phyloP scores from a whole-genome alignment of 2,113 vertebrate species.

The Tachycineta bicolor region DNA sequence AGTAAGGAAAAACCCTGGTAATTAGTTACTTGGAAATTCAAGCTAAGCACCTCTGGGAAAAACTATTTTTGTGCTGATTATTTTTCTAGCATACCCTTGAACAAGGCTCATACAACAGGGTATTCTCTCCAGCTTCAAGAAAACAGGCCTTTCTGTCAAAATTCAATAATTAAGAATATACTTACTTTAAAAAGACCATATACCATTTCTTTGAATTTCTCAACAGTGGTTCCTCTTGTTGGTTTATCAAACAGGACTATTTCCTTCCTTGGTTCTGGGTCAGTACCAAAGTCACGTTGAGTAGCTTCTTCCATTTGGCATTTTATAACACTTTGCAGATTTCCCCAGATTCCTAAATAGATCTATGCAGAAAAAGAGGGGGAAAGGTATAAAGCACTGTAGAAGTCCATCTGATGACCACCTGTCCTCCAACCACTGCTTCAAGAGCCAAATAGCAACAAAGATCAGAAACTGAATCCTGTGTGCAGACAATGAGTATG shows the following conservation, averaged over 20 bases:
- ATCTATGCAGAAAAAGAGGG: constrained; percentile 75
- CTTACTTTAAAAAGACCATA: constrained; percentile 90
- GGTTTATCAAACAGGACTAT: constrained; percentile 89
- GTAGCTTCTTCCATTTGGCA: constrained; percentile 90
- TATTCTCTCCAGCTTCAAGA: background rate
- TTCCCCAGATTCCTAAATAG: constrained; percentile 93
- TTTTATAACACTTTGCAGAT: constrained; percentile 92
- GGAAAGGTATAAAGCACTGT: background rate
- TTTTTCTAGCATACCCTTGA: background rate
- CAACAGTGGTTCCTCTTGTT: constrained; percentile 93
- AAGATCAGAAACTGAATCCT: background rate
- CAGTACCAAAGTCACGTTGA: constrained; percentile 85
- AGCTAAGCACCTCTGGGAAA: background rate
- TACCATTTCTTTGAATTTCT: constrained; percentile 98
- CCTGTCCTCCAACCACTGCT: background rate
- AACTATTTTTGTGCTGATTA: background rate
- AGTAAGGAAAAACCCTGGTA: background rate
- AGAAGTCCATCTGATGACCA: background rate
- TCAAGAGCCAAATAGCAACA: background rate
- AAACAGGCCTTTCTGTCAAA: background rate
- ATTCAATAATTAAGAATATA: background rate
- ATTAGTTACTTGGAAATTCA: background rate
- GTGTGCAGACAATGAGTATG: background rate
- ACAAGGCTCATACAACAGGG: background rate
- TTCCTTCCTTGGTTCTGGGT: constrained; percentile 90